phyloP scores from a whole-genome alignment of 2,113 vertebrate species.

The Octodon degus region DNA sequence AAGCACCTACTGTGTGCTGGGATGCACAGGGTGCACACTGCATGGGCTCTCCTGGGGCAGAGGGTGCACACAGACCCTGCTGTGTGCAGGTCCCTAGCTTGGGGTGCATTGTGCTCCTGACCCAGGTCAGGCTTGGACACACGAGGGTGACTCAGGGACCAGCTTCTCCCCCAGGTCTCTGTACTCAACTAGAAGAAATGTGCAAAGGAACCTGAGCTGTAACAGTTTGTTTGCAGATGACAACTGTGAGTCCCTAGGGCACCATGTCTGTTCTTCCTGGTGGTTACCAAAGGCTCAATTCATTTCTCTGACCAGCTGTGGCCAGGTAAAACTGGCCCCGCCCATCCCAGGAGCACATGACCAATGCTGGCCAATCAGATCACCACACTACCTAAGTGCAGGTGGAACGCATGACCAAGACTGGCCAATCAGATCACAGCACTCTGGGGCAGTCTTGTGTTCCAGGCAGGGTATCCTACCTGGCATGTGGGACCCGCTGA shows the following conservation, averaged over 20 bases:
- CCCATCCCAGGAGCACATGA: not conserved
- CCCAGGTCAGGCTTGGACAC: not conserved
- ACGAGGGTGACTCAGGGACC: not conserved
- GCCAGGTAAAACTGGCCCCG: not conserved
- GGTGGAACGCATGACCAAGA: not conserved
- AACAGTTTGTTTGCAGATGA: not conserved
- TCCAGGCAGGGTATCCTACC: fast-evolving
- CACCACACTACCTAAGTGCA: not conserved
- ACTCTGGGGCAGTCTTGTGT: not conserved
- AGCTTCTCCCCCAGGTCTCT: not conserved
- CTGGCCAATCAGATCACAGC: not conserved
- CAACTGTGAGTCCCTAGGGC: not conserved
- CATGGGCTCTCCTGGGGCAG: not conserved
- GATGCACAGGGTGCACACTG: not conserved
- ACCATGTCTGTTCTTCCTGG: not conserved
- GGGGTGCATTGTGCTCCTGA: not conserved
- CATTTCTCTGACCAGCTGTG: not conserved
- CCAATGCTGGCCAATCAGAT: not conserved
- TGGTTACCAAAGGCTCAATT: not conserved
- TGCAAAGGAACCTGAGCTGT: not conserved
- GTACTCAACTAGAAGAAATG: not conserved
- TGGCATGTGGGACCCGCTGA: not conserved
- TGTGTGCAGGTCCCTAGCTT: not conserved
- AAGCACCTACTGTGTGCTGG: not conserved
- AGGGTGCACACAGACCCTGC: not conserved